phyloP scores from a whole-genome alignment of 2,113 vertebrate species.

The Rutilus rutilus region DNA sequence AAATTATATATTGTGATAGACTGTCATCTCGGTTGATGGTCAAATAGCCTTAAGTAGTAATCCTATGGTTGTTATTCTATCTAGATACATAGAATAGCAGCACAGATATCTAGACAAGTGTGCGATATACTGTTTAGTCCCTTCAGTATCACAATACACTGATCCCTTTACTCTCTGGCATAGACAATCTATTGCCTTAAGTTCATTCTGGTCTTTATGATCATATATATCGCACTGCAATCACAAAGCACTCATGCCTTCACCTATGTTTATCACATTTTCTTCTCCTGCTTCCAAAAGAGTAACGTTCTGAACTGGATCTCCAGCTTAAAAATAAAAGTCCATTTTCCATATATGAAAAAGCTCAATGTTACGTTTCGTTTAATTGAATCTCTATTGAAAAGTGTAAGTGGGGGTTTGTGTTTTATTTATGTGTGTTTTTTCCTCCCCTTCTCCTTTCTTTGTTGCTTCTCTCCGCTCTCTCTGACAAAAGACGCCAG shows the following conservation, averaged over 20 bases:
- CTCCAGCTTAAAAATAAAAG: constrained; percentile 45
- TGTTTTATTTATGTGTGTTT: constrained; percentile 77
- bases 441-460: constrained; percentile 54
- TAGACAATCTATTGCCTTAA: background rate
- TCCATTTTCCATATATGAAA: constrained; percentile 63
- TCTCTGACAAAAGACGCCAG: constrained; percentile 82
- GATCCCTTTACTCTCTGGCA: background rate
- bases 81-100: background rate
- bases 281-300: constrained; percentile 16
- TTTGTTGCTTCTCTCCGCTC: constrained; percentile 79
- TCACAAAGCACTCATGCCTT: constrained; percentile 1
- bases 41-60: background rate
- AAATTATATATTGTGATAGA: background rate
- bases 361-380: constrained; percentile 71
- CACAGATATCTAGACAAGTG: constrained; percentile 2
- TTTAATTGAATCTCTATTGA: constrained; percentile 81
- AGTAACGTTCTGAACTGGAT: constrained; percentile 14
- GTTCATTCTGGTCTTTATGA: background rate
- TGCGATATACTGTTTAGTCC: background rate
- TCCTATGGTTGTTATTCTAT: background rate
- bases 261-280: constrained; percentile 2
- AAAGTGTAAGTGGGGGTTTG: constrained; percentile 78
- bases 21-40: constrained; percentile 1
- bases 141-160: background rate
- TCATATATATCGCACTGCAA: background rate